These are phyloP conservation scores for Timema cristinae DNA, from an alignment of 2,888 invertebrate species.

Conservation along the genomic window DNA sequence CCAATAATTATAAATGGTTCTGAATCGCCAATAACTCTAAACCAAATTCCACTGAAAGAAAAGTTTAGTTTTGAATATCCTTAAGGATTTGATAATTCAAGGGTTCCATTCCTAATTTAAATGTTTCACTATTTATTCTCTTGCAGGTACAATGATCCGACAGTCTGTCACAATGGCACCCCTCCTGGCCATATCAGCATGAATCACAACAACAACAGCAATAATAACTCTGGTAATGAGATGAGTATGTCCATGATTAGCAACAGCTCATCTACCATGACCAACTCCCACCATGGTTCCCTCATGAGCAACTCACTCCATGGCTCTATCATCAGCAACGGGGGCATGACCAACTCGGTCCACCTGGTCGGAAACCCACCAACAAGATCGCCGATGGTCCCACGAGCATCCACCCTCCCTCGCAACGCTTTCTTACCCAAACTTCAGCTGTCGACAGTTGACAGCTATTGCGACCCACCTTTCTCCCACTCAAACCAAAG, in stretches of 20 bases:
- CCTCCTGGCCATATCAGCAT: conserved; percentile 14
- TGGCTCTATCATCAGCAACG: conserved; percentile 2
- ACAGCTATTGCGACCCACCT: conserved; percentile 36
- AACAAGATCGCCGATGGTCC: conserved; percentile 43
- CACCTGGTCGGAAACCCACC: conserved; percentile 4
- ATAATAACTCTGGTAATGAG: conserved; percentile 6
- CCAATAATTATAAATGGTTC: no score
- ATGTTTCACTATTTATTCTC: conserved; percentile 19
- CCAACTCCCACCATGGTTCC: no score
- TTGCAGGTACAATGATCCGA: conserved; percentile 62
- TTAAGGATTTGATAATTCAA: no score
- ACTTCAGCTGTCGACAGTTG: conserved; percentile 43
- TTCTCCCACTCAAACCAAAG: conserved; percentile 26
- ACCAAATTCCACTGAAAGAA: no score
- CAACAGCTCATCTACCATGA: neutral
- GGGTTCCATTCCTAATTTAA: no score
- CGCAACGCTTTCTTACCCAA: conserved; percentile 58
- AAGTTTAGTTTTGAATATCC: no score
- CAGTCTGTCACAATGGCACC: conserved; percentile 37
- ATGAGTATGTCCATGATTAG: conserved; percentile 14
- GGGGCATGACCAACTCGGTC: conserved; percentile 15
- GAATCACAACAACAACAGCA: conserved; percentile 19
- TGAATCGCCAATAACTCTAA: no score
- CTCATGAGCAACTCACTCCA: conserved; percentile 12
- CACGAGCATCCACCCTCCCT: conserved; percentile 66